Percentiles rank a stretch among this genome's conserved stretches.
Evolutionary conservation across 2,888 invertebrate genomes (phyloP).

Genomic region (Xestia ashworthii): DNA sequence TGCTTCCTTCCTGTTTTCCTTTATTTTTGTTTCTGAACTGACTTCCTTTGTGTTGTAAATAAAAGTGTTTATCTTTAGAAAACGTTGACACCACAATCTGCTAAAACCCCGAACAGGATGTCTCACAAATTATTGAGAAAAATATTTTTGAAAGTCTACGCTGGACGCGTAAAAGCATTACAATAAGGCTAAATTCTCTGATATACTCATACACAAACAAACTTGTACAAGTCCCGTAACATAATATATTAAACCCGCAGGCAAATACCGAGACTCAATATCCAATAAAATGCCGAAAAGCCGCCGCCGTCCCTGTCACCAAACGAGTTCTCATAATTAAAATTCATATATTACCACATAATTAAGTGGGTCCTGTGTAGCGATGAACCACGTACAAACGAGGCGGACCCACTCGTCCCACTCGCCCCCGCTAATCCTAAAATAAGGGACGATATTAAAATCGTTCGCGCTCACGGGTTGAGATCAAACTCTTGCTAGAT

Average conservation of each 20-base stretch:
- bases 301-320: constrained; percentile 13
- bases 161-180: not conserved
- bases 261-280: constrained; percentile 21
- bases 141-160: not conserved
- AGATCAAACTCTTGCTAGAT: constrained; percentile 28
- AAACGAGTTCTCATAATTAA: constrained; percentile 56
- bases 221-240: not conserved
- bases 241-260: constrained; percentile 20
- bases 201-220: not conserved
- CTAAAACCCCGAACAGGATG: too few species aligned
- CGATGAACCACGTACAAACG: constrained; percentile 28
- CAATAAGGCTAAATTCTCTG: not conserved
- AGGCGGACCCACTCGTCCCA: constrained; percentile 25
- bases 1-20: constrained; percentile 25
- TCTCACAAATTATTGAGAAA: not conserved
- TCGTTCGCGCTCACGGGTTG: constrained; percentile 16
- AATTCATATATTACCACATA: constrained; percentile 63
- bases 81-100: not conserved
- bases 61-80: constrained; percentile 17
- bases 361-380: constrained; percentile 43
- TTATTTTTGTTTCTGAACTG: constrained; percentile 30
- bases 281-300: constrained; percentile 42
- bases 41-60: constrained; percentile 12
- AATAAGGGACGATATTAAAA: constrained; percentile 69
- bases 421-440: constrained; percentile 57